Percentiles rank a stretch among this genome's conserved stretches.
Conservation (phyloP, 2,113 vertebrate species). For the Cryptotis parvus region DNA sequence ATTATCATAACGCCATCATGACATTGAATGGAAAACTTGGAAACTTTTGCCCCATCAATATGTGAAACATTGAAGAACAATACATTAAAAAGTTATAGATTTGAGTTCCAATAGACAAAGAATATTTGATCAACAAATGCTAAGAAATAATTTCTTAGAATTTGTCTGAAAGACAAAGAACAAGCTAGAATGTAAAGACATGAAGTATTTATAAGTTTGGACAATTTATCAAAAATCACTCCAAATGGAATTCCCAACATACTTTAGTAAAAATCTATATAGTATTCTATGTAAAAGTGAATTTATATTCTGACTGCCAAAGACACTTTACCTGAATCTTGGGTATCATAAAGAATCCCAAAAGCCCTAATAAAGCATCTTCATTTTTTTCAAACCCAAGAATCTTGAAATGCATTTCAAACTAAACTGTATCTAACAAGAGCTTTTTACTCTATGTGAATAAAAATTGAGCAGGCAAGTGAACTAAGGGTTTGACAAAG, state of each 20-base stretch:
- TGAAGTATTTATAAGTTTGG: slow-evolving; percentile 19
- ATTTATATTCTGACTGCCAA: slow-evolving; percentile 56
- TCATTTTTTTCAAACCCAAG: neutral
- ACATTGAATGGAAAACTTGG: neutral
- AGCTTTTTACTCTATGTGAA: neutral
- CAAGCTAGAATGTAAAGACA: neutral
- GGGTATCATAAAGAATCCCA: slow-evolving; percentile 24
- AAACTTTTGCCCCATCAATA: neutral
- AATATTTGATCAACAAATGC: neutral
- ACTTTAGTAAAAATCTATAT: slow-evolving; percentile 54
- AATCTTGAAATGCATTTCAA: slow-evolving; percentile 12
- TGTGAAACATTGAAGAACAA: neutral
- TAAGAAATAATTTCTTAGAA: neutral
- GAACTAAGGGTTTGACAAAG: slow-evolving; percentile 5
- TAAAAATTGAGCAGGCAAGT: neutral
- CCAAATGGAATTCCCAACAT: slow-evolving; percentile 36
- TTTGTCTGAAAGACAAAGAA: slow-evolving; percentile 33
- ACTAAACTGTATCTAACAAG: neutral
- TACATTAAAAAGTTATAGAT: slow-evolving; percentile 9
- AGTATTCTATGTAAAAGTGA: slow-evolving; percentile 2
- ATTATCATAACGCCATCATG: neutral
- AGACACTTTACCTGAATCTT: slow-evolving; percentile 50
- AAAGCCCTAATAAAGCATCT: neutral
- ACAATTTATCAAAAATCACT: slow-evolving; percentile 56
- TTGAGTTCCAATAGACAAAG: neutral